Evolutionary conservation across 2,888 invertebrate genomes (phyloP).

Genomic region (Chalcis sispes): DNA sequence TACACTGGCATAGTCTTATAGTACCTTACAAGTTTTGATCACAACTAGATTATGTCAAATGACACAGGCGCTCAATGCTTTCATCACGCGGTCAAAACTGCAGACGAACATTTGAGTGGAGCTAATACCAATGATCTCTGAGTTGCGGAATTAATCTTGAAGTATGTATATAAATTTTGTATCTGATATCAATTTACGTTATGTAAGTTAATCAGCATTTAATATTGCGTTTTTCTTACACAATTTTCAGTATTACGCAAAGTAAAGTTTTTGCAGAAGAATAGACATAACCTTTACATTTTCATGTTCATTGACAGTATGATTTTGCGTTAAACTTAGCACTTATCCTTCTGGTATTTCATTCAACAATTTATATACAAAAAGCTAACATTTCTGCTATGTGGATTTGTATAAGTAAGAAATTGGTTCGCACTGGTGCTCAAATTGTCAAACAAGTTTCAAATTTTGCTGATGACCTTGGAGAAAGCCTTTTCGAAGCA

Average conservation of each 20-base stretch:
- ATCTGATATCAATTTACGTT: not conserved
- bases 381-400: slow-evolving; percentile 14
- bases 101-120: too few relatives aligned
- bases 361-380: too few relatives aligned
- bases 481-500: slow-evolving; percentile 46
- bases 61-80: too few relatives aligned
- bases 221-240: too few relatives aligned
- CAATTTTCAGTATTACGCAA: too few relatives aligned
- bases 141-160: not conserved
- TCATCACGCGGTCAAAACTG: too few relatives aligned
- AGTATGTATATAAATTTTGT: not conserved
- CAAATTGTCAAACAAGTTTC: slow-evolving; percentile 48
- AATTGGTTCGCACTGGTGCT: slow-evolving; percentile 15
- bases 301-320: slow-evolving; percentile 20
- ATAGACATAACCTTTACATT: slow-evolving; percentile 37
- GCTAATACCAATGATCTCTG: too few relatives aligned
- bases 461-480: slow-evolving; percentile 53
- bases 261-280: too few relatives aligned
- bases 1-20: too few relatives aligned
- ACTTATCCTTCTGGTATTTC: too few relatives aligned
- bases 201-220: not conserved
- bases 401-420: slow-evolving; percentile 47
- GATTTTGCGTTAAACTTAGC: slow-evolving; percentile 34
- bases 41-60: too few relatives aligned
- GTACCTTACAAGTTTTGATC: too few relatives aligned